A percentile compares a stretch with the other conserved stretches of the same genome.
These are phyloP conservation scores for Enteromius trimaculatus DNA, from an alignment of 2,797 vertebrate species.

Conservation along the genomic window DNA sequence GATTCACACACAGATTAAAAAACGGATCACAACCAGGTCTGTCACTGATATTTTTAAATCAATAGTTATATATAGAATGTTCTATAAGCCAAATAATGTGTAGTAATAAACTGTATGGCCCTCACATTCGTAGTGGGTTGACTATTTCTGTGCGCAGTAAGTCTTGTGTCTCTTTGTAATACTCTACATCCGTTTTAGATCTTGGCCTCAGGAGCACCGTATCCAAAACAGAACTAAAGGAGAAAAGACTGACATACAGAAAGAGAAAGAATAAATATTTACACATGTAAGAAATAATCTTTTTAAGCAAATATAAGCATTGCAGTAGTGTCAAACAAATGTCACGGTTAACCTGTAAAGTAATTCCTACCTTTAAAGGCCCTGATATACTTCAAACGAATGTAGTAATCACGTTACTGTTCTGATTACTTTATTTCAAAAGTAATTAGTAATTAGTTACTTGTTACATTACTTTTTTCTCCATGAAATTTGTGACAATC, in stretches of 20 bases:
- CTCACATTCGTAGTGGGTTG: conserved; percentile 97
- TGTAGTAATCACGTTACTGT: too few species aligned
- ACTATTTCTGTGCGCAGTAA: conserved; percentile 96
- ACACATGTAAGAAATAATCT: neutral
- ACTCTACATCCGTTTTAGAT: conserved; percentile 96
- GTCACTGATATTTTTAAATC: neutral
- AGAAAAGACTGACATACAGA: conserved; percentile 85
- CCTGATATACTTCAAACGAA: too few species aligned
- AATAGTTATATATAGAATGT: neutral
- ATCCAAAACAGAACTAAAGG: conserved; percentile 97
- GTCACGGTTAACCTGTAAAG: neutral
- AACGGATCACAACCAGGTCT: neutral
- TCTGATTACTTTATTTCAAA: too few species aligned
- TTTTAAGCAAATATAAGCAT: neutral
- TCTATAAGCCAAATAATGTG: neutral
- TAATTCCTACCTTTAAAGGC: too few species aligned
- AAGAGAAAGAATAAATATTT: neutral
- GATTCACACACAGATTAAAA: conserved; percentile 29
- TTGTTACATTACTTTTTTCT: too few species aligned
- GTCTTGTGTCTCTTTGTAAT: conserved; percentile 97
- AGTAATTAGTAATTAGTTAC: too few species aligned
- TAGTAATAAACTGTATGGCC: conserved; percentile 39
- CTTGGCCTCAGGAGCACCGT: conserved; percentile 95
- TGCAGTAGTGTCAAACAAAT: neutral
- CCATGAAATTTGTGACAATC: too few species aligned